Base-by-base conservation (phyloP, 2,797 vertebrate genomes). In the Rachycentron canadum region DNA sequence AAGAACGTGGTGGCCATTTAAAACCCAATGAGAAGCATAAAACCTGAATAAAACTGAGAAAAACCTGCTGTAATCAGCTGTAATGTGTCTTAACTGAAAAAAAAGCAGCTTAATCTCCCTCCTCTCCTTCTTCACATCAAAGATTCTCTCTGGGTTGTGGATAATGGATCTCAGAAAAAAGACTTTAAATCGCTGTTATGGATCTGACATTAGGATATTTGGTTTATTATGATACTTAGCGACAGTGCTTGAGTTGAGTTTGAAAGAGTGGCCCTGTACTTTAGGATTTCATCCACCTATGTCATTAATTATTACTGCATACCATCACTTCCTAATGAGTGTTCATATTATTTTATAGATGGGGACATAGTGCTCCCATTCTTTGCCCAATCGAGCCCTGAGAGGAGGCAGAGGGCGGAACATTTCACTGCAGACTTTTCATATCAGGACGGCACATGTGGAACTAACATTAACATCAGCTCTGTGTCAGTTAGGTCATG, bases 141-240 rank as follows among this genome's bases (percentile, higher is more conserved):
- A 38, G n/a, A 74, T 62, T 79, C 50, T 78, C 59, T 56, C 52
- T 66, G 55, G 16, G n/a, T 61, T 43, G 55, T 25, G 38, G 60
- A 41, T 74, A 41, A 86, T 82, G 17, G 61, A 57, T 58, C 64
- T 38, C 34, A 70, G 38, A 36, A 60, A 63, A 65, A 69, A 50
- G 10, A 28, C 41, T 56, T 47, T 64, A 45, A 73, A 70, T 66
- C 30, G 30, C 36, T 25, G 68, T 38, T 50, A 41, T 57, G 26
- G 62, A 71, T 69, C 79, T 57, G 55, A 68, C 77, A 65, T 67
- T 14, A 59, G 17, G 1, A 21, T 45, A 61, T 79, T 79, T 67
- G 68, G 17, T 76, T 76, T 61, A 64, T 81, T 32, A 76, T 68
- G 75, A 64, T 2, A 60, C 19, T 47, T 73, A 75, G 72, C 74